A percentile compares a stretch with the other conserved stretches of the same genome.
These are phyloP conservation scores for Isichthys henryi DNA, from an alignment of 2,113 vertebrate species.

Conservation along the genomic window DNA sequence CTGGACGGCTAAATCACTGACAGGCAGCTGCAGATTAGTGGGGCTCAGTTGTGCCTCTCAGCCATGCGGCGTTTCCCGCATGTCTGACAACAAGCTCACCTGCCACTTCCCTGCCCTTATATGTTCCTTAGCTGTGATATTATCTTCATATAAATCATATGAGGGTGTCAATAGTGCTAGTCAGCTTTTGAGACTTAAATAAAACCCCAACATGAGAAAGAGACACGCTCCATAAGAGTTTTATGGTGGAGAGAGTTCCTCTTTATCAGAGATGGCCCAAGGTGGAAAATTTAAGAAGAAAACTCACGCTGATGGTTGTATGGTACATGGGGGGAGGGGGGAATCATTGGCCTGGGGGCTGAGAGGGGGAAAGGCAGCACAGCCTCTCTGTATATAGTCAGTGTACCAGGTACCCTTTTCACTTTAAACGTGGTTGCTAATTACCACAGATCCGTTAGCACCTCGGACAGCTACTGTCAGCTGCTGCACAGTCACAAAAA, in stretches of 20 bases:
- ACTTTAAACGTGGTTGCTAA: not conserved
- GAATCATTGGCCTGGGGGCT: not conserved
- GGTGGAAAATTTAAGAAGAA: conserved; percentile 17
- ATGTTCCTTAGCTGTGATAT: conserved; percentile 31
- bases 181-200: conserved; percentile 15
- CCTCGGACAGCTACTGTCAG: not conserved
- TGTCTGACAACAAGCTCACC: conserved; percentile 35
- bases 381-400: not conserved
- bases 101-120: conserved; percentile 21
- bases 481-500: not conserved
- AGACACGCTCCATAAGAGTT: conserved; percentile 11
- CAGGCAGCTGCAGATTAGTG: conserved; percentile 38
- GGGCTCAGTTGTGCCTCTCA: conserved; percentile 38
- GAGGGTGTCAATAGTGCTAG: conserved; percentile 12
- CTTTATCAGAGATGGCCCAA: conserved; percentile 19
- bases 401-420: not conserved
- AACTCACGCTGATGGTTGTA: not conserved
- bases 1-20: conserved; percentile 41
- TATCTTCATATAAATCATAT: conserved; percentile 36
- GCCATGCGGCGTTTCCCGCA: conserved; percentile 29
- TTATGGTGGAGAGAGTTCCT: conserved; percentile 16
- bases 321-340: not conserved
- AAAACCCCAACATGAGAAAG: conserved; percentile 19
- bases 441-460: not conserved
- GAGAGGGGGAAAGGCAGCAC: not conserved